Conservation (phyloP, 2,113 vertebrate genomes). For the Mugil cephalus region DNA sequence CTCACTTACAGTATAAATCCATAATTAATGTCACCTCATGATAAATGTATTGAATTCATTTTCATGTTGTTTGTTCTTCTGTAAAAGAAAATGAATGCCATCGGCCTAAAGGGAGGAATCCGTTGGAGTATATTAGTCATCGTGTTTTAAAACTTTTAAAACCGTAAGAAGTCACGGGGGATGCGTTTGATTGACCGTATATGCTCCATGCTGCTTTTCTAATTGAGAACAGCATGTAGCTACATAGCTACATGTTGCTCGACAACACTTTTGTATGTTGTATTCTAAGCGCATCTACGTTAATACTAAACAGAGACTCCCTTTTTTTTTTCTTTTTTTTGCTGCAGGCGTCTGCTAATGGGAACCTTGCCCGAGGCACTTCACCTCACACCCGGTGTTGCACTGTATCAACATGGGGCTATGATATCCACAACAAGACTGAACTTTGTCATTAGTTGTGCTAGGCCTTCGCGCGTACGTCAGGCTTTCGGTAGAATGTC, state of each 20-base stretch:
- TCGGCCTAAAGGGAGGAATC: slow-evolving; percentile 1
- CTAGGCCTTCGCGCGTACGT: slow-evolving; percentile 7
- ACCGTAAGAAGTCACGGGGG: slow-evolving; percentile 16
- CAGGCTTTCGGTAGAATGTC: neutral
- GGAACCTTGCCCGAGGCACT: slow-evolving; percentile 70
- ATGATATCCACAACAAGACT: slow-evolving; percentile 52
- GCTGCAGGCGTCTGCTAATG: slow-evolving; percentile 74
- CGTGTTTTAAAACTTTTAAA: slow-evolving; percentile 32
- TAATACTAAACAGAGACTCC: slow-evolving; percentile 36
- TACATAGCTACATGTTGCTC: too few species aligned
- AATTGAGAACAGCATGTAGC: slow-evolving; percentile 51
- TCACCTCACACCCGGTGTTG: slow-evolving; percentile 51
- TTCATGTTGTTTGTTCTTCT: neutral
- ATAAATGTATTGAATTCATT: neutral
- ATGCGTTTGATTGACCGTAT: slow-evolving; percentile 37
- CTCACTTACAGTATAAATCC: too few species aligned
- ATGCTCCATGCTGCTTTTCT: slow-evolving; percentile 35
- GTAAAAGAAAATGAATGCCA: slow-evolving; percentile 24
- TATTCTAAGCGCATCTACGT: slow-evolving; percentile 48
- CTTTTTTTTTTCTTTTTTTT: slow-evolving; percentile 40
- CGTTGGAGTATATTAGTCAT: slow-evolving; percentile 33
- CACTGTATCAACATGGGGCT: slow-evolving; percentile 35
- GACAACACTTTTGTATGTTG: slow-evolving; percentile 28
- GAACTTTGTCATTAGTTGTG: slow-evolving; percentile 36
- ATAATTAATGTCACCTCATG: too few species aligned